Base-by-base conservation (phyloP, 2,113 vertebrate species). In the Chaetorhynchus papuensis region DNA sequence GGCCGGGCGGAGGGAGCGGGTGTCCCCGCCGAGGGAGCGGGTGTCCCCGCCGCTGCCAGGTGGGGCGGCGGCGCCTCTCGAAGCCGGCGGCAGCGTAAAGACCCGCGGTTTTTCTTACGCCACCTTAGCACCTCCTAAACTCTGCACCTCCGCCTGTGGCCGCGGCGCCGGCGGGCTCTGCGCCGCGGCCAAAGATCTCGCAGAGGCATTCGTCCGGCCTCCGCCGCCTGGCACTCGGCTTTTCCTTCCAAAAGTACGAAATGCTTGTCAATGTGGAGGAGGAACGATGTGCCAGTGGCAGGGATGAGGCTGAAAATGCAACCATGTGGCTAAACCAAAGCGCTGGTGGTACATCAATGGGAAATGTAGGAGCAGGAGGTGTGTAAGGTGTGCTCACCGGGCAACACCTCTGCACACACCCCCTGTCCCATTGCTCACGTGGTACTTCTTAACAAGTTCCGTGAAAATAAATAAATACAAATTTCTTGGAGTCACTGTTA, bases 381-480 rank as follows among this genome's bases (percentile, higher is more conserved):
- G 42, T 23, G 35, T 13, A 42, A 12, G 70, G 4, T 26, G n/a
- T 10, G 1, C 10, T 28, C 3, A 4, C 1, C 4, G 30, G 12
- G 44, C 0, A 2, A n/a, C 59, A 10, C 23, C 42, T 54, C n/a
- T n/a, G 44, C 44, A 7, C 35, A 0, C 19, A 8, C 5, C 3
- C 7, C 6, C 13, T 26, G 22, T 13, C 27, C 11, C 45, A 0
- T 3, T 22, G 31, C 11, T 47, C 37, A 2, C 13, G 12, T 3
- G 3, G 31, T 4, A 3, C 31, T 60, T 21, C 10, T 57, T 11
- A 18, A 42, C n/a, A 23, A 35, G 15, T 75, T 79, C 16, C 26
- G 23, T 30, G 50, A 9, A n/a, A 69, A 54, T 20, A 39, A 75
- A 45, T 7, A 35, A 21, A 22, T 7, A 7, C 5, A 2, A 24